These are phyloP conservation scores for Brachynemurus nebulosus DNA, from an alignment of 2,888 invertebrate species.

Conservation along the genomic window DNA sequence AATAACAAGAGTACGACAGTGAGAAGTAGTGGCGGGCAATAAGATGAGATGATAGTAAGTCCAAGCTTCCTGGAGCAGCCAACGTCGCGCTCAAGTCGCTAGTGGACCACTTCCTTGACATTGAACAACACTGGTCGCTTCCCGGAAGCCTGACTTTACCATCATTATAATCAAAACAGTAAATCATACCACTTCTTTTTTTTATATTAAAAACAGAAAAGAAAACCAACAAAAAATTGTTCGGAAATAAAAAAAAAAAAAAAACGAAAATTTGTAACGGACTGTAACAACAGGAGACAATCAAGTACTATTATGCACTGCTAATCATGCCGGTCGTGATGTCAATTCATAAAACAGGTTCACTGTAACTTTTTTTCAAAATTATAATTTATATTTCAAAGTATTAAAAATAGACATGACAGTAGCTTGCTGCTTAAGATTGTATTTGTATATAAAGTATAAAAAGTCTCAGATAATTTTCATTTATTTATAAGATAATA, in stretches of 20 bases:
- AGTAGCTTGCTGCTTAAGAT: too few species aligned
- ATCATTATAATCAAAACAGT: too few species aligned
- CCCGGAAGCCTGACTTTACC: conserved; percentile 1
- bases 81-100: neutral
- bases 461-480: too few species aligned
- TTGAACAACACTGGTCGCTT: conserved; percentile 1
- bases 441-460: too few species aligned
- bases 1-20: neutral
- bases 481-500: too few species aligned
- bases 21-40: neutral
- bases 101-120: conserved; percentile 6
- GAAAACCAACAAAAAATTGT: neutral
- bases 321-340: neutral
- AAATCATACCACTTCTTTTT: neutral
- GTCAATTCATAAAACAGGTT: too few species aligned
- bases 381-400: neutral
- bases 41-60: neutral
- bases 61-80: conserved; percentile 5
- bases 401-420: conserved; percentile 2
- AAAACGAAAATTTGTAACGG: too few species aligned
- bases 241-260: neutral
- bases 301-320: too few species aligned
- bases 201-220: neutral
- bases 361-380: neutral
- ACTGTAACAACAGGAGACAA: too few species aligned